These are phyloP conservation scores for Lutjanus argentimaculatus DNA, from an alignment of 2,797 vertebrate species.

Conservation along the genomic window DNA sequence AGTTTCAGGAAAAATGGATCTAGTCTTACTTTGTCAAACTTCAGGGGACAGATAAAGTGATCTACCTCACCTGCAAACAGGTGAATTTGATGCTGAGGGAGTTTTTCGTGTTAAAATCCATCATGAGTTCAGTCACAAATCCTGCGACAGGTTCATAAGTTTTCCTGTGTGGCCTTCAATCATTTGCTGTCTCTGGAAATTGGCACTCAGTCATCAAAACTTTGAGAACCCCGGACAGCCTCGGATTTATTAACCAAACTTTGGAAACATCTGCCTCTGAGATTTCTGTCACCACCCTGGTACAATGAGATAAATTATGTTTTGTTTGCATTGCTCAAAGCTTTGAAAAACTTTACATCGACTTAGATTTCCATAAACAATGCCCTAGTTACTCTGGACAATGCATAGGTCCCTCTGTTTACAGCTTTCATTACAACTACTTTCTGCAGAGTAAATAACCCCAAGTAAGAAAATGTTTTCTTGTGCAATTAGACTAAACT, in stretches of 20 bases:
- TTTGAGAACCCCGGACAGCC: too few species aligned
- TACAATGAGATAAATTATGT: background rate
- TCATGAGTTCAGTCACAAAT: too few species aligned
- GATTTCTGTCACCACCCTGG: background rate
- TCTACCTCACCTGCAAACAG: too few species aligned
- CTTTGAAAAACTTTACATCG: background rate
- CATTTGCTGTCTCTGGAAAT: too few species aligned
- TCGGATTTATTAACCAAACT: background rate
- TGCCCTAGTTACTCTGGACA: background rate
- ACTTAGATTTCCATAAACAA: conserved; percentile 3
- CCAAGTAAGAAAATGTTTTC: conserved; percentile 15
- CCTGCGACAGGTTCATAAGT: too few species aligned
- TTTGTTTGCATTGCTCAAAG: background rate
- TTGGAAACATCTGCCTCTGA: conserved; percentile 1
- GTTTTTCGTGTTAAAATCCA: too few species aligned
- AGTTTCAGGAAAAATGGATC: too few species aligned
- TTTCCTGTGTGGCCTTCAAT: too few species aligned
- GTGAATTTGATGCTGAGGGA: too few species aligned
- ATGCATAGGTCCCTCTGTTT: conserved; percentile 3
- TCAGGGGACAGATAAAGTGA: too few species aligned
- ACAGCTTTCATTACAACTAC: conserved; percentile 10
- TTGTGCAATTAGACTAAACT: conserved; percentile 21
- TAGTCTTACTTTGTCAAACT: too few species aligned
- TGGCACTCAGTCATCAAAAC: too few species aligned
- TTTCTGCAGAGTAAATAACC: conserved; percentile 25